Conservation (phyloP, 2,113 vertebrate species). For the Strix aluco region DNA sequence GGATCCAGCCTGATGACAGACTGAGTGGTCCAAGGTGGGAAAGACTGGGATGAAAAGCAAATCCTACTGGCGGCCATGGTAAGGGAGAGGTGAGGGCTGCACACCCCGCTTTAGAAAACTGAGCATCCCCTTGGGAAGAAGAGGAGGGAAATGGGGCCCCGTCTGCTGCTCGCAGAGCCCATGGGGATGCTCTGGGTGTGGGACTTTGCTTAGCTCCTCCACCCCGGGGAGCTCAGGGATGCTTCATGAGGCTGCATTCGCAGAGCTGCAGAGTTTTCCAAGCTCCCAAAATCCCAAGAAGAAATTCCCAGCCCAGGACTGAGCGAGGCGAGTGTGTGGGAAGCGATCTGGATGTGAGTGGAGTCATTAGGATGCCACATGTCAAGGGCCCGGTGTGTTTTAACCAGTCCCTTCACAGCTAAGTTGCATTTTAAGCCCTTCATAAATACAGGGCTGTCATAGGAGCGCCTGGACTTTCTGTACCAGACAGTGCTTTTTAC, state of each 20-base stretch:
- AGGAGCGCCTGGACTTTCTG: conserved; percentile 6
- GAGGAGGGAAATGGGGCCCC: background rate
- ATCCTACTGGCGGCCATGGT: fast-evolving
- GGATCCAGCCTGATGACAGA: background rate
- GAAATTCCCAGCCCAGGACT: background rate
- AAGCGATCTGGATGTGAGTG: fast-evolving
- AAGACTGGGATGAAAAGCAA: background rate
- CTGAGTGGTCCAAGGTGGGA: background rate
- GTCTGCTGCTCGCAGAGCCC: background rate
- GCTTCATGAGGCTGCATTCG: background rate
- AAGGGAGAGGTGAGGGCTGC: background rate
- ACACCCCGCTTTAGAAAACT: fast-evolving
- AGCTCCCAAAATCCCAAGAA: background rate
- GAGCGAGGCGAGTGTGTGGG: fast-evolving
- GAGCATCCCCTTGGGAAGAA: background rate
- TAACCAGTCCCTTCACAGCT: background rate
- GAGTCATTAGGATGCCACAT: background rate
- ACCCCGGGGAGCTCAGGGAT: background rate
- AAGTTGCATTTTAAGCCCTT: conserved; percentile 26
- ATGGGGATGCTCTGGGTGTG: fast-evolving
- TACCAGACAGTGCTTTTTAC: background rate
- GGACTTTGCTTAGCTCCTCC: background rate
- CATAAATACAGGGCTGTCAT: conserved; percentile 36
- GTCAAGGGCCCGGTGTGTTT: background rate
- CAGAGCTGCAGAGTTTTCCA: background rate